Base-by-base conservation (phyloP, 2,113 vertebrate species). In the Pseudorectes ferrugineus region DNA sequence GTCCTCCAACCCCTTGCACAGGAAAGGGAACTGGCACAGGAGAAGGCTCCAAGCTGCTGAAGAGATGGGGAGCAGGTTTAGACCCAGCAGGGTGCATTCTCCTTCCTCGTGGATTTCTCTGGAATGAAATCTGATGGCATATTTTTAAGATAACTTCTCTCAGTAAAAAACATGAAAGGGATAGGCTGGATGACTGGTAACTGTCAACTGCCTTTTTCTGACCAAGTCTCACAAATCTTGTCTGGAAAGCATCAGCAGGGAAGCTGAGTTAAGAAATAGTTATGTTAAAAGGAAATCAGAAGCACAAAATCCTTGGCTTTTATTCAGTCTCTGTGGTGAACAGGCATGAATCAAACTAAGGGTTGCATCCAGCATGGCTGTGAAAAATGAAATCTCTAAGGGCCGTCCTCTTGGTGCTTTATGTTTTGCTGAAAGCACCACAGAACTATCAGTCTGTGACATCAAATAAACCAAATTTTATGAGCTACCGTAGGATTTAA, bases 371-470 rank as follows among this genome's bases (percentile, higher is more conserved):
- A 93, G 68, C 72, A 88, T 12, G 78, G 67, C 55, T 85, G 55
- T 85, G 71, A 92, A 96, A 93, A 96, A 82, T 33, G 23, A 29
- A 76, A 91, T 93, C 72, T 76, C 63, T 59, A 62, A 77, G 82
- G 85, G 54, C 17, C 26, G 48, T 77, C 82, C 70, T 92, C 40
- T 67, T 83, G 12, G n/a, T 78, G 36, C 81, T 92, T 94, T 67
- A 93, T 71, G 72, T 86, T 93, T 93, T 88, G 72, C 72, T 96
- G 89, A 94, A 95, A 96, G 82, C 65, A 67, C 36, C 65, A 66
- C 20, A 77, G 59, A 94, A 78, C 18, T 85, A 86, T 80, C 92
- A 88, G 63, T 42, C 75, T 90, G 67, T 43, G 63, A 86, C 85
- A 96, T 74, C 85, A 95, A 91, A 89, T 67, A 85, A 85, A 31